Evolutionary conservation across 2,888 invertebrate genomes (phyloP).

Genomic region (Creontiades dilutus): DNA sequence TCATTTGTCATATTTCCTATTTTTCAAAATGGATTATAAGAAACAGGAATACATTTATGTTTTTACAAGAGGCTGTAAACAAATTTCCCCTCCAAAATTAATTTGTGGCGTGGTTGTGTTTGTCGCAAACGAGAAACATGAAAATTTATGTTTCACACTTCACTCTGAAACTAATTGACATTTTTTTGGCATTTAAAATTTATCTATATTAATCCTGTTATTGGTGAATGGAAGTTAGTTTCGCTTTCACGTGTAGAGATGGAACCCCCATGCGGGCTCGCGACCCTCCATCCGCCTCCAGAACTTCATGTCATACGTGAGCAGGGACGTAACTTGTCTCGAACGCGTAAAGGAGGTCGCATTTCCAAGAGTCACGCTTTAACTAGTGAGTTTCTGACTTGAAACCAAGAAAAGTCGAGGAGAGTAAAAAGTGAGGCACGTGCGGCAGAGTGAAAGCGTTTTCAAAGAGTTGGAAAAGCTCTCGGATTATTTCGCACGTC

Average conservation of each 20-base stretch:
- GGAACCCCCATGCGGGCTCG: neutral
- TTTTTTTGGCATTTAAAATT: no score
- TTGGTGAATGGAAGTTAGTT: neutral
- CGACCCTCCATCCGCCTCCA: neutral
- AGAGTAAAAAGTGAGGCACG: constrained; percentile 2
- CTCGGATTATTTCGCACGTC: no score
- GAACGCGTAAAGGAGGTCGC: constrained; percentile 9
- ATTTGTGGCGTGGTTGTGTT: no score
- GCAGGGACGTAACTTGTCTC: neutral
- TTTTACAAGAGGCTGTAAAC: no score
- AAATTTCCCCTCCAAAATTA: no score
- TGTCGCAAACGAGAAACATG: no score
- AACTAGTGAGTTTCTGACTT: neutral
- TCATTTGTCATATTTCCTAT: no score
- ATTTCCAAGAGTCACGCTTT: constrained; percentile 16
- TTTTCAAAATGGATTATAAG: no score
- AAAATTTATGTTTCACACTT: no score
- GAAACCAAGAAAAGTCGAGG: neutral
- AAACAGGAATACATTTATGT: no score
- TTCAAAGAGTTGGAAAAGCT: constrained; percentile 30
- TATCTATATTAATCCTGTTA: no score
- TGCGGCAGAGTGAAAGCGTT: neutral
- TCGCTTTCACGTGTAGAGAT: neutral
- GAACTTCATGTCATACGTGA: neutral
- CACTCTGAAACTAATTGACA: no score